Evolutionary conservation across 1,140 invertebrate species (phyloP), one percentile per base, ranked within the genome.

Genomic region (Brachystomella parvula): DNA sequence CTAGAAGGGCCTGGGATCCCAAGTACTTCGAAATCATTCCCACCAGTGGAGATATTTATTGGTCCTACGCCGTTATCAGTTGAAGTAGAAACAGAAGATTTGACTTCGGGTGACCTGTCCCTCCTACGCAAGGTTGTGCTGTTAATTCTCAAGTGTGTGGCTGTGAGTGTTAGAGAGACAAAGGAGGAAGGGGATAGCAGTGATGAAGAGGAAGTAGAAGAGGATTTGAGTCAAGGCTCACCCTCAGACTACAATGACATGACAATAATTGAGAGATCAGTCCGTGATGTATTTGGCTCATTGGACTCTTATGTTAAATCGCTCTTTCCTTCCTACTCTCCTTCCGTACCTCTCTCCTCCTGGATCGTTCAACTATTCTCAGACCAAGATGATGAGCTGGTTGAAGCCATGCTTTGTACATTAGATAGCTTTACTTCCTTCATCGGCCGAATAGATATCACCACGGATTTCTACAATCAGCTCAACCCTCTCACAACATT

Each of bases 381-480:
- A 70, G 90, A 94, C 78, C 90, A 94, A 77, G 91, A 94, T 76
- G 91, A 94, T 76, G 90, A 89, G 71, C 76, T 94, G 61, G 88
- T 94, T 29, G 92, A 94, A 80, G 87, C 88, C n/a, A 90, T 94
- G 89, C 87, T 94, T 0, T 94, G 90, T 77, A 90, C 88, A 47
- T 77, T 94, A 32, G 90, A 94, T 76, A 90, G 92, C 30, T 89
- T 87, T 2, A 85, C 89, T 47, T 90, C 89, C 58, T 84, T 92
- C 26, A 89, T 88, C 29, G 89, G 89, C 74, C 83, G 88, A 53
- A 87, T 89, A 74, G 69, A 76, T 66, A 87, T 87, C 3, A 83
- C 86, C 28, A 83, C 84, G 2, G 89, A 89, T 83, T 78, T 93
- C 47, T 90, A 88, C 80, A 56, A 65, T 2, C 69, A 71, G 29